Base-by-base conservation (phyloP, 2,888 invertebrate genomes). In the Ashinkailepas kermadecensis region DNA sequence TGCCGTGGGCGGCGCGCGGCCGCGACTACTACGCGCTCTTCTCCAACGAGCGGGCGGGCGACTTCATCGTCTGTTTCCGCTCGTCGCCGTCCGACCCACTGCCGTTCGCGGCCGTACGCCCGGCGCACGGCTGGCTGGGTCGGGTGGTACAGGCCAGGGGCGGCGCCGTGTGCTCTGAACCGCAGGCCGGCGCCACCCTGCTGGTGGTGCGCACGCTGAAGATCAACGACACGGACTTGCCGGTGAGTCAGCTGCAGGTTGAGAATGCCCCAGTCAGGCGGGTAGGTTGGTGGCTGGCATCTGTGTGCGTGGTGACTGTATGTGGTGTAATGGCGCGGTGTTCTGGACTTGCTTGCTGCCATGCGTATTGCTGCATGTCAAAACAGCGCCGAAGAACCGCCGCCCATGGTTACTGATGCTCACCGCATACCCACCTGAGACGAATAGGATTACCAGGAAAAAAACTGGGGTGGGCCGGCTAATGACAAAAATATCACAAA, bases 11-110 rank as follows among this genome's bases (percentile, higher is more conserved):
- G 74, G 54, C 74, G 54, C 54, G 56, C 8, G 15, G 54, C 3
- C 74, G 74, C 56, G 74, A 74, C 74, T 74, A 74, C 74, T 74
- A 74, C 74, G 74, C 74, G 9, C 74, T 74, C 74, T 74, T 74
- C 74, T 74, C 74, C 23, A 74, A 74, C 74, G 54, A 23, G 74
- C 21, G 1, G 56, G 54, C 56, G 56, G 74, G 74, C 54, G 74
- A 74, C 74, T 74, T 74, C 74, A 56, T 54, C 56, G 74, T 74
- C 56, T 74, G 74, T 21, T 74, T 74, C 56, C 74, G 74, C 56
- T 74, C 74, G 54, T 18, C 74, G 74, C 74, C 74, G 54, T 11
- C 74, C 56, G 74, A 74, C 56, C 74, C 74, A 56, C 15, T 15
- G 74, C 74, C 74, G 54, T 74, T 74, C 54, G 74, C 74, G 18